These are phyloP conservation scores for Elmis aenea DNA, from an alignment of 2,888 invertebrate genomes.

Conservation along the genomic window DNA sequence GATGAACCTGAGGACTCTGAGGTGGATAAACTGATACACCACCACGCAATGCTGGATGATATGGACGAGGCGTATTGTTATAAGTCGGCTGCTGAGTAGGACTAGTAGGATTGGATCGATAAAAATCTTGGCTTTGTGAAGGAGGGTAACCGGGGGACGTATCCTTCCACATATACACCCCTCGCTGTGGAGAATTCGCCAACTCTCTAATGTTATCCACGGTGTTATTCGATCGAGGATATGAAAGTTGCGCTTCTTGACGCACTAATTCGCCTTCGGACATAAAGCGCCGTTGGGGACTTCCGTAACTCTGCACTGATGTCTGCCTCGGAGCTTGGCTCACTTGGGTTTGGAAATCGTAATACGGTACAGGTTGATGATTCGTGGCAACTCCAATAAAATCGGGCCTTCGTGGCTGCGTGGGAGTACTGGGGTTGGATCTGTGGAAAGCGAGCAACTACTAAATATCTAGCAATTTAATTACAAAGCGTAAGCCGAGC, in stretches of 20 bases:
- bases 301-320: slow-evolving; percentile 29
- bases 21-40: slow-evolving; percentile 65
- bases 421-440: slow-evolving; percentile 90
- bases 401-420: slow-evolving; percentile 82
- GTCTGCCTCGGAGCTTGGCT: slow-evolving; percentile 37
- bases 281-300: slow-evolving; percentile 54
- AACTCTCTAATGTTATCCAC: slow-evolving; percentile 84
- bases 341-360: slow-evolving; percentile 45
- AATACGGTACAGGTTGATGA: slow-evolving; percentile 33
- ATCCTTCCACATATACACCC: slow-evolving; percentile 76
- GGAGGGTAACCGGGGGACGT: slow-evolving; percentile 62
- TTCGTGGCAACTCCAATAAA: slow-evolving; percentile 66
- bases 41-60: slow-evolving; percentile 60
- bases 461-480: slow-evolving; percentile 29
- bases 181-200: slow-evolving; percentile 81
- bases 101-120: slow-evolving; percentile 68
- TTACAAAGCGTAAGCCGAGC: slow-evolving; percentile 13
- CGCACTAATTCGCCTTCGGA: slow-evolving; percentile 78
- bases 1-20: slow-evolving; percentile 52
- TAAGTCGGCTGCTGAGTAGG: slow-evolving; percentile 54
- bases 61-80: slow-evolving; percentile 47
- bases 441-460: slow-evolving; percentile 52
- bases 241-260: slow-evolving; percentile 55
- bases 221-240: slow-evolving; percentile 67
- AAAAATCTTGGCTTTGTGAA: slow-evolving; percentile 38